These are phyloP conservation scores for Collichthys lucidus DNA, from an alignment of 2,113 vertebrate species.

Conservation along the genomic window DNA sequence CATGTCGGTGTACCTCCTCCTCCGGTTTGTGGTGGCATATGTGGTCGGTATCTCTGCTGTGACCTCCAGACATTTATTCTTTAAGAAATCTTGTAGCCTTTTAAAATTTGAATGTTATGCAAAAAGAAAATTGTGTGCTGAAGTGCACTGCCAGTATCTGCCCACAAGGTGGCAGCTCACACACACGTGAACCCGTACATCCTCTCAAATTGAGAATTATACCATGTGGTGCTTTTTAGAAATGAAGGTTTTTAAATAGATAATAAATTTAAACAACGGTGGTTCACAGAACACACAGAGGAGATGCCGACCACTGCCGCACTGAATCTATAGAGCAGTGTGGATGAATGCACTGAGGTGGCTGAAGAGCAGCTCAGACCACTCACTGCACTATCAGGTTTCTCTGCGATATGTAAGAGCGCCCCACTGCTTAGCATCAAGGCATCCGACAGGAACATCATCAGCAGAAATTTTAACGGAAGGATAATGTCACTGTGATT, in stretches of 20 bases:
- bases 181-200: neutral
- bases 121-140: slow-evolving; percentile 19
- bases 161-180: slow-evolving; percentile 69
- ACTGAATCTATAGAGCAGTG: slow-evolving; percentile 39
- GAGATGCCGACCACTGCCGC: slow-evolving; percentile 42
- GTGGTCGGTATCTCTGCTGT: slow-evolving; percentile 72
- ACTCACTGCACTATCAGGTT: slow-evolving; percentile 51
- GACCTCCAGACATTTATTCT: slow-evolving; percentile 16
- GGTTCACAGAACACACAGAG: slow-evolving; percentile 10
- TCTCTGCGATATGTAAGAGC: slow-evolving; percentile 61
- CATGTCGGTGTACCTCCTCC: slow-evolving; percentile 44
- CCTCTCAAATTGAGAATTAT: slow-evolving; percentile 24
- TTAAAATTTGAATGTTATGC: slow-evolving; percentile 44
- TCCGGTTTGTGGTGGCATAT: slow-evolving; percentile 54
- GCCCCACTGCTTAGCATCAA: slow-evolving; percentile 52
- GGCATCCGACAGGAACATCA: slow-evolving; percentile 46
- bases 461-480: slow-evolving; percentile 67
- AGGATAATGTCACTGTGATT: slow-evolving; percentile 82
- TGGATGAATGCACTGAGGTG: slow-evolving; percentile 41
- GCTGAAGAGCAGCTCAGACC: slow-evolving; percentile 46
- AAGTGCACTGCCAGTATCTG: slow-evolving; percentile 36
- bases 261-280: neutral
- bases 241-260: slow-evolving; percentile 37
- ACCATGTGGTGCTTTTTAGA: slow-evolving; percentile 49
- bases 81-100: slow-evolving; percentile 45